phyloP scores from a whole-genome alignment of 1,140 invertebrate species.

The Branchinecta lynchi region DNA sequence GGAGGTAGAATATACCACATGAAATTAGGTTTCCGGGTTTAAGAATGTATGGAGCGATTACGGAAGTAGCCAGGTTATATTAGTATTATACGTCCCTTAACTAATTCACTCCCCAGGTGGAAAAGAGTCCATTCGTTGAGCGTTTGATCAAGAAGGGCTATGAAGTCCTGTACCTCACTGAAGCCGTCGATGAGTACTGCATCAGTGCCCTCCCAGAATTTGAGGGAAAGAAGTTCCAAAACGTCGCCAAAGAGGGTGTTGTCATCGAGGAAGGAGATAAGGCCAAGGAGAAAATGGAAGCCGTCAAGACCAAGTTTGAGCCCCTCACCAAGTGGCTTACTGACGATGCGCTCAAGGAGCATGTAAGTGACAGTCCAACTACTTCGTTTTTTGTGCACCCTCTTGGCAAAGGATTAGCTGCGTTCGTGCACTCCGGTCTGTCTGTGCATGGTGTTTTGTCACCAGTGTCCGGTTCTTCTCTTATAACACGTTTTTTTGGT shows the following conservation, averaged over 20 bases:
- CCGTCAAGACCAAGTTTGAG: conserved; percentile 64
- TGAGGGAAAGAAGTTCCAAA: conserved; percentile 98
- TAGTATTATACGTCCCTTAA: too few relatives aligned
- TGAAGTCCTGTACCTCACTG: conserved; percentile 87
- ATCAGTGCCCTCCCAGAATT: conserved; percentile 96
- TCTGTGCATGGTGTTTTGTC: too few relatives aligned
- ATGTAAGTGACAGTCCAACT: conserved; percentile 35
- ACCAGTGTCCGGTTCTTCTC: too few relatives aligned
- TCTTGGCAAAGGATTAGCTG: too few relatives aligned
- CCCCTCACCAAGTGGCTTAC: conserved; percentile 81
- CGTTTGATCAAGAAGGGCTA: conserved; percentile 81
- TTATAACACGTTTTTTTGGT: too few relatives aligned
- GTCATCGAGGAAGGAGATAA: conserved; percentile 65
- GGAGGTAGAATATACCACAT: too few relatives aligned
- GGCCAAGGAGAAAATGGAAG: conserved; percentile 65
- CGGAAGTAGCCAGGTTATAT: too few relatives aligned
- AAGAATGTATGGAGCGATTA: too few relatives aligned
- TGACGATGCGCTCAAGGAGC: conserved; percentile 67
- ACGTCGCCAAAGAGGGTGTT: conserved; percentile 96
- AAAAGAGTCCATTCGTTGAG: conserved; percentile 90
- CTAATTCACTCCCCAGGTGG: conserved; percentile 37
- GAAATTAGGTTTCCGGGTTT: too few relatives aligned
- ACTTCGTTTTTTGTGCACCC: too few relatives aligned
- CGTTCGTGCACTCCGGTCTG: too few relatives aligned
- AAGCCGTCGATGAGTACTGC: conserved; percentile 96